Percentiles rank a stretch among this genome's conserved stretches.
Evolutionary conservation across 2,888 invertebrate species (phyloP).

Genomic region (Nebria brevicollis): DNA sequence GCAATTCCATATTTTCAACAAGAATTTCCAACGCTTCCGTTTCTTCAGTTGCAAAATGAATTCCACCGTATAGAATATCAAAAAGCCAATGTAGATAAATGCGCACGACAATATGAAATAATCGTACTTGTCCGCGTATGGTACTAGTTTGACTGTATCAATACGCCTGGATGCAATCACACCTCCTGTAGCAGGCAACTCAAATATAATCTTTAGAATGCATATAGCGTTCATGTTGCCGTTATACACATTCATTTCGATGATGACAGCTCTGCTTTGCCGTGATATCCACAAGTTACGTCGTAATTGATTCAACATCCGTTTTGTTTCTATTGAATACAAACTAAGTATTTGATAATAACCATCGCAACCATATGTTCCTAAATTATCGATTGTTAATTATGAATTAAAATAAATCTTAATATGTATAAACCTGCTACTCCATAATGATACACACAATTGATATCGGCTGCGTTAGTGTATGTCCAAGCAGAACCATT

Average conservation of each 20-base stretch:
- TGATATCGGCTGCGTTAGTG: neutral
- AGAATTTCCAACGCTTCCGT: neutral
- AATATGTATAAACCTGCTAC: neutral
- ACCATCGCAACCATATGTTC: neutral
- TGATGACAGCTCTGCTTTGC: neutral
- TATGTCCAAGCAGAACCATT: neutral
- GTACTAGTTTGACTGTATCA: neutral
- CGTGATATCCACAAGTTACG: neutral
- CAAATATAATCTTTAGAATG: neutral
- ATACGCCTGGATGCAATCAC: neutral
- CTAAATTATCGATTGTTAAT: neutral
- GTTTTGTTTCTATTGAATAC: neutral
- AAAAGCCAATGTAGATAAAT: neutral
- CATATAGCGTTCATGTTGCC: neutral
- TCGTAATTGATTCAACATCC: neutral
- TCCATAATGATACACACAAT: neutral
- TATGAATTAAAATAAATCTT: too few relatives aligned
- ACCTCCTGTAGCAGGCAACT: neutral
- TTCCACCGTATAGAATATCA: neutral
- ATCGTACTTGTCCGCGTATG: neutral
- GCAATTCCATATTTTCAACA: neutral
- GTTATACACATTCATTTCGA: neutral
- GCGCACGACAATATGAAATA: neutral
- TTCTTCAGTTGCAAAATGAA: neutral
- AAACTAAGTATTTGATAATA: neutral